Conservation (phyloP, 35 echinoderm and acorn worm genomes). For the Heliocidaris erythrogramma region DNA sequence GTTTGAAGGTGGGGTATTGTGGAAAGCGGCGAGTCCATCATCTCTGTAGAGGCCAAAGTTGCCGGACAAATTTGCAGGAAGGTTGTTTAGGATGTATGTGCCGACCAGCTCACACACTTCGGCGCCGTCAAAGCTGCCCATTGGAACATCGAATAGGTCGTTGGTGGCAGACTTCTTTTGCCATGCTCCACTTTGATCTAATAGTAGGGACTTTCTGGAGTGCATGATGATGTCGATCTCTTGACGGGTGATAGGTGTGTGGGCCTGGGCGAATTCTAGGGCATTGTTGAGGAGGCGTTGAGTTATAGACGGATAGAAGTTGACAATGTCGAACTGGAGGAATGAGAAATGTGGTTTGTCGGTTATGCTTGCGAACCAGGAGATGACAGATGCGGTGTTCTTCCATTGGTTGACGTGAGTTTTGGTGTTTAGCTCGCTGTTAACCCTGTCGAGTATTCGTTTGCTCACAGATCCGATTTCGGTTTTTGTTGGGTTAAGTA, state of each 20-base stretch:
- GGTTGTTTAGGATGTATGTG: too few relatives aligned
- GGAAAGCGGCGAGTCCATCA: too few relatives aligned
- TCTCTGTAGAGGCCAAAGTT: too few relatives aligned
- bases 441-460: constrained; percentile 43
- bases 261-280: constrained; percentile 20
- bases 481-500: constrained; percentile 64
- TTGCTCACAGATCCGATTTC: constrained; percentile 60
- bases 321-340: constrained; percentile 51
- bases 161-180: constrained; percentile 17
- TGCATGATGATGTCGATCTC: background rate
- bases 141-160: constrained; percentile 23
- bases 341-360: background rate
- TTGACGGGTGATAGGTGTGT: background rate
- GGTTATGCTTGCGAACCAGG: constrained; percentile 40
- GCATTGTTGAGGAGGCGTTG: constrained; percentile 32
- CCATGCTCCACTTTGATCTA: background rate
- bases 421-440: constrained; percentile 13
- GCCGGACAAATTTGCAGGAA: too few relatives aligned
- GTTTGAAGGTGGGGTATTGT: too few relatives aligned
- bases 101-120: too few relatives aligned
- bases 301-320: constrained; percentile 61
- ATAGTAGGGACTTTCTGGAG: constrained; percentile 22
- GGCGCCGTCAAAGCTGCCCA: too few relatives aligned
- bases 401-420: constrained; percentile 60
- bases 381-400: constrained; percentile 43